Evolutionary conservation across 2,888 invertebrate genomes (phyloP).

Genomic region (Nycteola revayana): DNA sequence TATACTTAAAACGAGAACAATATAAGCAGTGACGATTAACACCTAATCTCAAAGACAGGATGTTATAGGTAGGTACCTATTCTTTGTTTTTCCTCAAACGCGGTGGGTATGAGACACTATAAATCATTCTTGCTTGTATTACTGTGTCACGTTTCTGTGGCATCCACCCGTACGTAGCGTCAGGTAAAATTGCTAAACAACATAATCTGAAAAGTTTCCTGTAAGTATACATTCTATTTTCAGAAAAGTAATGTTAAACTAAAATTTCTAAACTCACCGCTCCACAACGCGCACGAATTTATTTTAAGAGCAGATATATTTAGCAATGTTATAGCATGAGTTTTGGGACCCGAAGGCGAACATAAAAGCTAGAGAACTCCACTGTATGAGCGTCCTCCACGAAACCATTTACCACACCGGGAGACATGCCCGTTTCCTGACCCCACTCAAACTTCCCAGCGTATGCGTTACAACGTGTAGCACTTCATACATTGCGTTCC

Average conservation of each 20-base stretch:
- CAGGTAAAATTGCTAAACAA: too few relatives aligned
- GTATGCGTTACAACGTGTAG: slow-evolving; percentile 11
- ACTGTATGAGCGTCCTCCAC: slow-evolving; percentile 42
- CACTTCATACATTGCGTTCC: slow-evolving; percentile 34
- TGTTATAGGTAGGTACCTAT: too few relatives aligned
- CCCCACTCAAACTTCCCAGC: slow-evolving; percentile 23
- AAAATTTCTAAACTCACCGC: slow-evolving; percentile 9
- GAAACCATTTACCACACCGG: slow-evolving; percentile 44
- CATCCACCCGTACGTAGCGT: too few relatives aligned
- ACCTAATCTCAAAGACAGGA: too few relatives aligned
- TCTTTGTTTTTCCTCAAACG: too few relatives aligned
- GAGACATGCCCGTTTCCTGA: slow-evolving; percentile 32
- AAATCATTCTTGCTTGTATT: too few relatives aligned
- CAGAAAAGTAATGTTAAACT: slow-evolving; percentile 4
- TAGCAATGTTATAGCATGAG: slow-evolving; percentile 21
- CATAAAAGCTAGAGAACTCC: slow-evolving; percentile 35
- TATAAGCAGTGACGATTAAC: too few relatives aligned
- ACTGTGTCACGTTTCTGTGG: too few relatives aligned
- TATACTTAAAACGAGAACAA: too few relatives aligned
- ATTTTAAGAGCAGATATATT: slow-evolving; percentile 17
- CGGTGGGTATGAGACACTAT: too few relatives aligned
- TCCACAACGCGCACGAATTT: slow-evolving; percentile 12
- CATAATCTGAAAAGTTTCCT: slow-evolving; percentile 5
- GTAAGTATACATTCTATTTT: slow-evolving; percentile 1
- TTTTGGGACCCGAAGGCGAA: slow-evolving; percentile 27